Base-by-base conservation (phyloP, 2,888 invertebrate species). In the Lepidocyrtoides sp. region DNA sequence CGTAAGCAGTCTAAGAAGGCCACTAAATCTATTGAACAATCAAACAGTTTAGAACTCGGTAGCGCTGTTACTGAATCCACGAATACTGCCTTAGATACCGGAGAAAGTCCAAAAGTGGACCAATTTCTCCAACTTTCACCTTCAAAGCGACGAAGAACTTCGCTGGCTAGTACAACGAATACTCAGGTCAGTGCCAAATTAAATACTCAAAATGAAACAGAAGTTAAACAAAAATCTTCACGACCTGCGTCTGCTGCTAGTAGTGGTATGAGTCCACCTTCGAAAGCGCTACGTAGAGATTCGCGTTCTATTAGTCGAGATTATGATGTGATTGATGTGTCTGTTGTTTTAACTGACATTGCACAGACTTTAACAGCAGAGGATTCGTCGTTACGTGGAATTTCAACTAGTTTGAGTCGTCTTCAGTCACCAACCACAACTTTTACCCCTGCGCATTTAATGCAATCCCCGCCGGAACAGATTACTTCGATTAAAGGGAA, bases 281-380 rank as follows among this genome's bases (percentile, higher is more conserved):
- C 75, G 2, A 83, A 63, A 29, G 7, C 63, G 0, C 32, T n/a
- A 8, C 83, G 89, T 10, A 44, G 84, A 66, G 89, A 89, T n/a
- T 89, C 89, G 0, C 75, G 89, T 3, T 77, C 83, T 14, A 5
- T 83, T n/a, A 89, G 89, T 54, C 60, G 84, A 8, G 89, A 89
- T 54, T 72, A 44, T 63, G 89, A 89, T 20, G 89, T 89, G 23
- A 77, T 77, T 63, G 89, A 89, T 20, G 89, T 89, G 23, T 84
- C 83, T 17, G 84, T 89, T 20, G 89, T 89, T 60, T 84, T 89
- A 63, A 89, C 82, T 17, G 89, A 89, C 20, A 89, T 89, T 54
- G 83, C 66, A 5, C 77, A 75, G 51, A 84, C 48, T 12, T 88
- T 81, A 12, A 54, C 88, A 12, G 12, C 32, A 4, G 88, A 79